Conservation (phyloP, 2,113 vertebrate species). For the Corythaixoides concolor region DNA sequence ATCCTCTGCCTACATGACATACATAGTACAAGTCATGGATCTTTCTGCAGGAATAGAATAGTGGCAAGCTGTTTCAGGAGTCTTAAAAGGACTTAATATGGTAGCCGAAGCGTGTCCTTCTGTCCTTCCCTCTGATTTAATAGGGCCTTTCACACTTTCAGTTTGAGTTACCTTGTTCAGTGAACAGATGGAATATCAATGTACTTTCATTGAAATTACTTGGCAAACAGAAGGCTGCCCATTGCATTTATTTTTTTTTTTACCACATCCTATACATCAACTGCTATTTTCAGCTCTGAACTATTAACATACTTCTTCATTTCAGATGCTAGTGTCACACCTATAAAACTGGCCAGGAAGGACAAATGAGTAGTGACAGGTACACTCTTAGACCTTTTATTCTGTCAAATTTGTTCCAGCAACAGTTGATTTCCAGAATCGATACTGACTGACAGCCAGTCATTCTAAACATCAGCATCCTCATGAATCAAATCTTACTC, state of each 20-base stretch:
- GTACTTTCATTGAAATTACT: not conserved
- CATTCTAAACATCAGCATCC: not conserved
- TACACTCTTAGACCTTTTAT: not conserved
- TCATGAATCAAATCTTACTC: not conserved
- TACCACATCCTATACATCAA: not conserved
- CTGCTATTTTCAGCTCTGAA: not conserved
- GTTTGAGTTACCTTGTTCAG: not conserved
- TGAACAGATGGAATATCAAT: not conserved
- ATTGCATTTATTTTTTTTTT: not conserved
- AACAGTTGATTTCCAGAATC: slow-evolving; percentile 17
- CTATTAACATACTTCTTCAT: not conserved
- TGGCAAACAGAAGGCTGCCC: not conserved
- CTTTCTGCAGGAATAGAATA: not conserved
- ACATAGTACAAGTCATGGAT: not conserved
- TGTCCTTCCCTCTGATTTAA: not conserved
- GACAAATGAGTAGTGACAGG: not conserved
- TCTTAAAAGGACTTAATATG: not conserved
- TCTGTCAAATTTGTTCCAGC: not conserved
- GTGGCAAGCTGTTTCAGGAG: not conserved
- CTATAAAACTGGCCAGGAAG: not conserved
- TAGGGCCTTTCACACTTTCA: not conserved
- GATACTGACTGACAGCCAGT: not conserved
- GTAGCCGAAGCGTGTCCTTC: not conserved
- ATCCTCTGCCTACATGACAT: not conserved
- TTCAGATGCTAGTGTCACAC: not conserved